Base-by-base conservation (phyloP, 2,113 vertebrate species). In the Empidonax alnorum region DNA sequence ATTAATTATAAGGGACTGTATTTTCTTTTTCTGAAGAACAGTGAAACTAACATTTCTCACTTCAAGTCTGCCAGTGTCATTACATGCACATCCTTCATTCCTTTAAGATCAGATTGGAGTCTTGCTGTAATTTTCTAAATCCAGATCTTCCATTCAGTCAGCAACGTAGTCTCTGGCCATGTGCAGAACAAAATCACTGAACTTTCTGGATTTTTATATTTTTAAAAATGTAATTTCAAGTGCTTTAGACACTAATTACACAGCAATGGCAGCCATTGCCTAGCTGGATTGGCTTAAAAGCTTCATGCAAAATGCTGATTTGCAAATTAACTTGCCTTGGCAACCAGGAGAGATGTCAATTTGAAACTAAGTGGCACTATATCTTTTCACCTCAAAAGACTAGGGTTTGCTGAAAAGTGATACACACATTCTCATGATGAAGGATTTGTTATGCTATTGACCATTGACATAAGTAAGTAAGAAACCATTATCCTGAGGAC, bases 371-470 rank as follows among this genome's bases (percentile, higher is more conserved):
- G 73, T 82, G 65, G 73, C 65, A 92, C 72, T 86, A 77, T 95
- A 90, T 90, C 69, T 75, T 90, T 93, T 88, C 92, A 93, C 72
- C 93, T 93, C 76, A 92, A 89, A 96, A 86, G 85, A 83, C 83
- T 88, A 75, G 47, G 15, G n/a, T 78, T 93, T 94, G 61, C 69
- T 95, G 93, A 90, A 94, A 96, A 94, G 88, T 80, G 79, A 86
- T 93, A 86, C 68, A 56, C 27, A 24, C 58, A 10, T 84, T 92
- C 68, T 90, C 85, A 75, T 62, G 90, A 88, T 89, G 92, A 93
- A 95, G 65, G 73, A 96, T 95, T 94, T 96, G 79, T 81, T 90
- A 84, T 93, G 61, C 61, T 84, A 65, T 91, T 97, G 94, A 93
- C 95, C 94, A 92, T 10, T 95, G 91, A 77, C 86, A 84, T 62